A percentile compares a stretch with the other conserved stretches of the same genome.
Evolutionary conservation across 2,113 vertebrate genomes (phyloP).

Genomic region (Cochlearius cochlearius): DNA sequence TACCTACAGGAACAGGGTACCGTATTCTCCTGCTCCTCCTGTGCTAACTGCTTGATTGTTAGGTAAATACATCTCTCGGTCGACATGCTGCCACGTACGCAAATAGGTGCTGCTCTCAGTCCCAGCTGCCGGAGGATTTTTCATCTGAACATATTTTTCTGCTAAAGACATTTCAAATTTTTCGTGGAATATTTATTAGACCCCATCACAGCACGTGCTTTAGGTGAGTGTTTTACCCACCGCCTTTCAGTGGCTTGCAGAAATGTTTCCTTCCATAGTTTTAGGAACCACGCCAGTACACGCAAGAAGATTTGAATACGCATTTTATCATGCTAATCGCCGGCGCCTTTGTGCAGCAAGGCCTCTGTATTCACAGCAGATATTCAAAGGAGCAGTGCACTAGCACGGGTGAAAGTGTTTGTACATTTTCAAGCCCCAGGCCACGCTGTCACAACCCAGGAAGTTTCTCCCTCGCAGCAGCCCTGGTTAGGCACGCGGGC

Average conservation of each 20-base stretch:
- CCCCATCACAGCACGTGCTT: background rate
- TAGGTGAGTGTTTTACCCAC: background rate
- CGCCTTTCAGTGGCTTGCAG: background rate
- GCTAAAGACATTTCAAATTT: background rate
- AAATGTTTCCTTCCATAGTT: background rate
- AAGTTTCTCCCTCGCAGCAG: background rate
- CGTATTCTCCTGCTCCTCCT: background rate
- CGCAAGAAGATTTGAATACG: background rate
- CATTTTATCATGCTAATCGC: background rate
- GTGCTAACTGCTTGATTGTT: background rate
- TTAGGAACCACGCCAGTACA: background rate
- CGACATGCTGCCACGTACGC: background rate
- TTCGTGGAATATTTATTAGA: background rate
- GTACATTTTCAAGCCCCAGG: background rate
- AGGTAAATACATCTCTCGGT: background rate
- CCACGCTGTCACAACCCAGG: too few relatives aligned
- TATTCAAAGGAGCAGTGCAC: background rate
- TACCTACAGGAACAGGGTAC: background rate
- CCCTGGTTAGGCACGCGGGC: rapidly evolving
- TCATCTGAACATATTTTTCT: background rate
- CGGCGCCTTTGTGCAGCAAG: background rate
- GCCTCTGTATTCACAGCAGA: background rate
- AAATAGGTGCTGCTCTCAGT: background rate
- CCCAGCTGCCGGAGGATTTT: background rate
- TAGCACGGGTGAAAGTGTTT: background rate